Conservation (phyloP, 2,113 vertebrate species). For the Gracilinanus agilis region DNA sequence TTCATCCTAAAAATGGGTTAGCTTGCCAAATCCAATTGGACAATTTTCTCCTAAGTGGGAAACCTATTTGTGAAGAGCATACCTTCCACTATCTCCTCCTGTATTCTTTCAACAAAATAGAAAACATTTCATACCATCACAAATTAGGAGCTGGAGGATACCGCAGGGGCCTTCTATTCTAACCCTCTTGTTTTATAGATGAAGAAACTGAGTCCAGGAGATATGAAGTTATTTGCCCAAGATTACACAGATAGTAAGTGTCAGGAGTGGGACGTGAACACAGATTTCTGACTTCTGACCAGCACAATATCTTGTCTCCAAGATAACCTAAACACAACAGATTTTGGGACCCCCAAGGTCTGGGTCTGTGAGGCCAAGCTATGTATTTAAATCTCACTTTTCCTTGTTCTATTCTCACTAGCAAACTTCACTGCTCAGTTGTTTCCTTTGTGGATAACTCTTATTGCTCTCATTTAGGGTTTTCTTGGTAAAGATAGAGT, state of each 20-base stretch:
- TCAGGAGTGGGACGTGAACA: background rate
- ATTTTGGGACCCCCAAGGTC: background rate
- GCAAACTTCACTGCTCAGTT: background rate
- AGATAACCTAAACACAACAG: background rate
- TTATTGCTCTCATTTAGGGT: too few relatives aligned
- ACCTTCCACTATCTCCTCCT: background rate
- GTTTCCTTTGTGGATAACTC: too few relatives aligned
- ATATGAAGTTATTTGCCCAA: background rate
- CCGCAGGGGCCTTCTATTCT: background rate
- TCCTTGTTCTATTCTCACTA: background rate
- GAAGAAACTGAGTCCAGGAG: background rate
- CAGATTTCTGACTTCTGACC: background rate
- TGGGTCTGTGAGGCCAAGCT: background rate
- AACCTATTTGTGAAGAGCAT: slow-evolving; percentile 17
- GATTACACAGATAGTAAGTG: background rate
- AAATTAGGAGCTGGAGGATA: background rate
- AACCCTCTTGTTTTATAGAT: background rate
- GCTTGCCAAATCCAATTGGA: slow-evolving; percentile 1
- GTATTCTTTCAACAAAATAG: slow-evolving; percentile 3
- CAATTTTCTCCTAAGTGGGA: slow-evolving; percentile 38
- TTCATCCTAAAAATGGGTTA: slow-evolving; percentile 11
- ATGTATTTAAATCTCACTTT: background rate
- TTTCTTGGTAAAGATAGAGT: too few relatives aligned
- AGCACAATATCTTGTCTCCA: background rate
- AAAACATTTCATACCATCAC: background rate